Evolutionary conservation across 1,140 invertebrate species (phyloP).

Genomic region (Palaemon carinicauda): DNA sequence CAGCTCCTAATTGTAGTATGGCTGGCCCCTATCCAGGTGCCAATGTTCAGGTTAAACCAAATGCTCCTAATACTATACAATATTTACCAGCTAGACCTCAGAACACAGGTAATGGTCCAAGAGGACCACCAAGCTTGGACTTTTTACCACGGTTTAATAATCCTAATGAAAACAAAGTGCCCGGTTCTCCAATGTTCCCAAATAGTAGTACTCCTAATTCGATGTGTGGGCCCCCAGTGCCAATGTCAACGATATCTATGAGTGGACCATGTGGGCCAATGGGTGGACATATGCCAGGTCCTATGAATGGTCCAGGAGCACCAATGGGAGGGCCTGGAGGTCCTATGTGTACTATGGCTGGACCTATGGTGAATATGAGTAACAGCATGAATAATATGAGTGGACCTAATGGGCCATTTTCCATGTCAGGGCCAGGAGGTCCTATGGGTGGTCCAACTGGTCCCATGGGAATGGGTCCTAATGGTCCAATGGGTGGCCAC

Average conservation of each 20-base stretch:
- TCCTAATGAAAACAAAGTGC: constrained; percentile 61
- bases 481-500: constrained; percentile 60
- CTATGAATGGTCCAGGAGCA: constrained; percentile 61
- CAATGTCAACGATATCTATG: constrained; percentile 58
- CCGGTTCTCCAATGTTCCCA: constrained; percentile 46
- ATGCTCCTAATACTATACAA: constrained; percentile 96
- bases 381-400: constrained; percentile 60
- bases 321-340: constrained; percentile 61
- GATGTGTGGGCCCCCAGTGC: constrained; percentile 58
- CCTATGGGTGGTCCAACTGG: constrained; percentile 56
- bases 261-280: constrained; percentile 60
- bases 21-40: constrained; percentile 68
- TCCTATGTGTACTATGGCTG: constrained; percentile 59
- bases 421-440: constrained; percentile 60
- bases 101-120: constrained; percentile 70
- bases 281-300: constrained; percentile 60
- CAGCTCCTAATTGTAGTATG: constrained; percentile 58
- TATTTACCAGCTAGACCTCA: constrained; percentile 92
- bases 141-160: constrained; percentile 88
- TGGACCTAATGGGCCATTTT: constrained; percentile 60
- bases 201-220: constrained; percentile 57
- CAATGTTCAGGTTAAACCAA: constrained; percentile 92
- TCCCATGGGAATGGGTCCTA: constrained; percentile 58
- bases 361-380: constrained; percentile 62
- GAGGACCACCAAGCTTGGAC: constrained; percentile 88